A percentile compares a stretch with the other conserved stretches of the same genome.
Conservation (phyloP, 2,888 invertebrate genomes). For the Opisthograptis luteolata region DNA sequence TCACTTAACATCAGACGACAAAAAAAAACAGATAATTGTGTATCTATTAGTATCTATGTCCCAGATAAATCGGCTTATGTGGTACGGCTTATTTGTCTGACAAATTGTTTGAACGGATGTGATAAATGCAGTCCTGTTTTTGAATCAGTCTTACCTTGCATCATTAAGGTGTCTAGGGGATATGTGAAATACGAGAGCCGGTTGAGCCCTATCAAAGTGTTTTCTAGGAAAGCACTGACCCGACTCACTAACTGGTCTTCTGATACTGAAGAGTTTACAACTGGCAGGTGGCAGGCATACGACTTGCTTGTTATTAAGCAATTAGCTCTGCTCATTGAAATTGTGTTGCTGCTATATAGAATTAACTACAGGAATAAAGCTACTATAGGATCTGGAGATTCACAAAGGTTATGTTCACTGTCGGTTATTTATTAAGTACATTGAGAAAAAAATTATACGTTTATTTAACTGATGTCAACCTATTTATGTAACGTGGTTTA, state of each 20-base stretch:
- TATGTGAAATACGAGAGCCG: constrained; percentile 16
- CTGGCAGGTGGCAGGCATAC: not conserved
- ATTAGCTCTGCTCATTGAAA: too few species aligned
- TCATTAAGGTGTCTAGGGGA: constrained; percentile 28
- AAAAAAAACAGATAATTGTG: too few species aligned
- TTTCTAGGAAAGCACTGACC: constrained; percentile 4
- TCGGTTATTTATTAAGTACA: too few species aligned
- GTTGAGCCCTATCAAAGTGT: constrained; percentile 10
- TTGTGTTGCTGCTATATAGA: too few species aligned
- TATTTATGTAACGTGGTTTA: too few species aligned
- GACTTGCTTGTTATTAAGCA: too few species aligned
- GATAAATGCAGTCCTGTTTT: constrained; percentile 43
- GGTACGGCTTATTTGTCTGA: constrained; percentile 38
- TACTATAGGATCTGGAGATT: too few species aligned
- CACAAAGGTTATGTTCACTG: too few species aligned
- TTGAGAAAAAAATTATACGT: too few species aligned
- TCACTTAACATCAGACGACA: too few species aligned
- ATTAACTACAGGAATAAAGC: too few species aligned
- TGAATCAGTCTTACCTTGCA: constrained; percentile 19
- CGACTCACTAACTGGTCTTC: not conserved
- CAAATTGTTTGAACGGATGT: constrained; percentile 51
- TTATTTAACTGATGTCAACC: too few species aligned
- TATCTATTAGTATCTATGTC: not conserved
- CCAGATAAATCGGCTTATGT: not conserved
- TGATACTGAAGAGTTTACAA: not conserved